Base-by-base conservation (phyloP, 1,140 invertebrate species). In the Ceratosolen fusciceps region DNA sequence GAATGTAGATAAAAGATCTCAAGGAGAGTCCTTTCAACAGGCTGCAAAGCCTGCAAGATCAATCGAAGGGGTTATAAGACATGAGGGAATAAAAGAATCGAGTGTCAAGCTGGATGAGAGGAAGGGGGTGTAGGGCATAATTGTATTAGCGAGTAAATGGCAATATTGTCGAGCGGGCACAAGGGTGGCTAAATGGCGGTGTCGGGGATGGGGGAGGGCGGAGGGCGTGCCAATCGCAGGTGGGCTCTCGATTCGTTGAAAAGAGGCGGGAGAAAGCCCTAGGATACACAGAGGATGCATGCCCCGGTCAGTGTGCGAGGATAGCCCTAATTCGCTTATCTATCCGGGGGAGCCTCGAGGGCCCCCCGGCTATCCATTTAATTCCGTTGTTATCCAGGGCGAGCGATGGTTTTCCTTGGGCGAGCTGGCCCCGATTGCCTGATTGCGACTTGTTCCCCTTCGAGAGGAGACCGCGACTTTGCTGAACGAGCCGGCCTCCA, bases 401-500 rank as follows among this genome's bases (percentile, higher is more conserved):
- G 26, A 10, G 54, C 67, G 19, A 56, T 54, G 2, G 29, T 54
- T 49, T 34, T 29, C 9, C 31, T 8, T 29, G 56, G 3, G 24
- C 16, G 29, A 8, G 1, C 12, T 24, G 24, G 62, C 62, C 67
- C 37, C 47, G n/a, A n/a, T n/a, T 54, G 65, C 65, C 31, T 77
- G 75, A 77, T 77, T 77, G 65, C 75, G 67, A 67, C 65, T 70
- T 70, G 65, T 76, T 39, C 74, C 58, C 16, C 34, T 24, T 16
- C 7, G 24, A 21, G n/a, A 24, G n/a, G 24, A 9, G 34, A 21
- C 19, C n/a, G 10, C 24, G 34, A 58, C 39, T 74, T 62, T 60
- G 56, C 74, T 26, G 16, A 4, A 26, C 19, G 37, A 39, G n/a
- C 34, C 47, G n/a, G 37, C 34, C 43, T 24, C 2, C 60, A 76